Percentiles rank a stretch among this genome's conserved stretches.
phyloP scores from a whole-genome alignment of 1,140 invertebrate species.

The Drosophila jambulina region DNA sequence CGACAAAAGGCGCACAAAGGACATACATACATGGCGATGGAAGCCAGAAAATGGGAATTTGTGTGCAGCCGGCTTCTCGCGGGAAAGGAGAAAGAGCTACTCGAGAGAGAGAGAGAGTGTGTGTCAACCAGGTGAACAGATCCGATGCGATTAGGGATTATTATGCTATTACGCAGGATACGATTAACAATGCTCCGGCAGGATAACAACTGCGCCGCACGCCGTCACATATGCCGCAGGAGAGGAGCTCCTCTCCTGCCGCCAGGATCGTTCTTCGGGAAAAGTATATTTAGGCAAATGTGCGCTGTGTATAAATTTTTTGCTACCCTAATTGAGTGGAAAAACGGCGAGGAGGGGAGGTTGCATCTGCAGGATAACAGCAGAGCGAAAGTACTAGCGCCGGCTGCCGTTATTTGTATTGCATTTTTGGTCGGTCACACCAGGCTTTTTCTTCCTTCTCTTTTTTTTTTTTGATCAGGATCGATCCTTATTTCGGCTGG shows the following conservation, averaged over 20 bases:
- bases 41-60: constrained; percentile 52
- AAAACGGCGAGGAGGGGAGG: constrained; percentile 46
- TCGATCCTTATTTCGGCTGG: constrained; percentile 23
- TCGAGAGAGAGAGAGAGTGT: constrained; percentile 16
- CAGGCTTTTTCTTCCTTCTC: too few species aligned
- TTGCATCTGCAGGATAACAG: constrained; percentile 63
- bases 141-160: constrained; percentile 84
- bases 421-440: constrained; percentile 71
- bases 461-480: neutral
- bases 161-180: constrained; percentile 84
- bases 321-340: constrained; percentile 82
- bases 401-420: constrained; percentile 77
- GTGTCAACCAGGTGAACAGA: constrained; percentile 78
- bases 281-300: constrained; percentile 72
- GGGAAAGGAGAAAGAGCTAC: constrained; percentile 5
- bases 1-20: constrained; percentile 66
- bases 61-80: constrained; percentile 64
- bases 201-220: constrained; percentile 76
- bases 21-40: constrained; percentile 58
- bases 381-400: constrained; percentile 13
- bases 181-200: constrained; percentile 76
- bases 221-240: constrained; percentile 75
- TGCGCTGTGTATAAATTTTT: constrained; percentile 52
- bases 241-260: neutral
- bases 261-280: constrained; percentile 13